A percentile compares a stretch with the other conserved stretches of the same genome.
Evolutionary conservation across 1,140 invertebrate genomes (phyloP).

Genomic region (Grapholita molesta): DNA sequence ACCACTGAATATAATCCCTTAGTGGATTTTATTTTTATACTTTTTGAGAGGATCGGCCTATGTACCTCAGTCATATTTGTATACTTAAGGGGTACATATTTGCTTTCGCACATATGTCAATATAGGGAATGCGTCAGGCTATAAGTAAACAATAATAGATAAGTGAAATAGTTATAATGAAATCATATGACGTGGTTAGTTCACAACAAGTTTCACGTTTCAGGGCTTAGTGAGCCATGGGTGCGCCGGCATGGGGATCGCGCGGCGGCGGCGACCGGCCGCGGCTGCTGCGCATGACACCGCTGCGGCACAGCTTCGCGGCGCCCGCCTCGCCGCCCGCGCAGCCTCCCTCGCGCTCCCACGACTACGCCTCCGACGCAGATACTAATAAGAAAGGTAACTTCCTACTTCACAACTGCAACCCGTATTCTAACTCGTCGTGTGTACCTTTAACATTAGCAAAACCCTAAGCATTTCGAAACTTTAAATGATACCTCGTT

Average conservation of each 20-base stretch:
- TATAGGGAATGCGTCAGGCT: no score
- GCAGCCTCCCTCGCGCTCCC: constrained; percentile 52
- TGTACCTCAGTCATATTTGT: no score
- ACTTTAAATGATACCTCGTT: neutral
- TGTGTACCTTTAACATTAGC: neutral
- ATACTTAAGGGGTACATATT: no score
- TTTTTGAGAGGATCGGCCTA: no score
- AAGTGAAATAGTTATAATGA: no score
- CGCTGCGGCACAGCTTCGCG: constrained; percentile 76
- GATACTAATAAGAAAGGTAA: constrained; percentile 74
- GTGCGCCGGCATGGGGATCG: constrained; percentile 69
- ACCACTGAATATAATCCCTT: no score
- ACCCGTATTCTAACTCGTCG: neutral
- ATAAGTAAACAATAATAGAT: no score
- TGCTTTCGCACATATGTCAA: no score
- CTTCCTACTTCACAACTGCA: constrained; percentile 22
- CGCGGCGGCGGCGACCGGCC: constrained; percentile 70
- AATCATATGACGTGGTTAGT: neutral
- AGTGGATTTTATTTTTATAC: no score
- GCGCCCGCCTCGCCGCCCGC: constrained; percentile 72
- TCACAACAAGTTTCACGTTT: neutral
- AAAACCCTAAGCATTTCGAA: neutral
- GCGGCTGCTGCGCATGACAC: constrained; percentile 76
- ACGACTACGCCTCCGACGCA: constrained; percentile 73
- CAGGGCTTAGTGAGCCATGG: constrained; percentile 36